Percentiles rank a stretch among this genome's conserved stretches.
These are phyloP conservation scores for Acholoe squamosa DNA, from an alignment of 2,888 invertebrate genomes.

Conservation along the genomic window DNA sequence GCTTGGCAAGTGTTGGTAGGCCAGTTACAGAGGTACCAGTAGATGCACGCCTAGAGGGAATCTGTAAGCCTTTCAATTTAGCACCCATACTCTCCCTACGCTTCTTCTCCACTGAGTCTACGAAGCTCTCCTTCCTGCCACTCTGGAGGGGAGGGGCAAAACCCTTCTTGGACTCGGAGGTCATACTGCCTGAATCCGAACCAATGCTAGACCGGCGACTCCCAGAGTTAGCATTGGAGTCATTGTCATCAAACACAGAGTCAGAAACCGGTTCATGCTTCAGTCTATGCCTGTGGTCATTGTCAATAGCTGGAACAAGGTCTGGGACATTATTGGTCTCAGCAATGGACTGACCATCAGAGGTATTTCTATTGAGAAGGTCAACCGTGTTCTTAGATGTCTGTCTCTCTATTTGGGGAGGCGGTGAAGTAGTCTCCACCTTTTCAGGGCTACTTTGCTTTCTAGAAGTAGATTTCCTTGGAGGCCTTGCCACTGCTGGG, in stretches of 20 bases:
- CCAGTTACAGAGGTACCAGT: conserved; percentile 37
- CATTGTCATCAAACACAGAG: conserved; percentile 45
- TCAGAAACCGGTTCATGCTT: neutral
- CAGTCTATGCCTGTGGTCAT: neutral
- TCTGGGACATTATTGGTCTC: conserved; percentile 36
- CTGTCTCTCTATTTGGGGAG: neutral
- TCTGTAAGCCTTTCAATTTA: conserved; percentile 60
- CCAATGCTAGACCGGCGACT: conserved; percentile 40
- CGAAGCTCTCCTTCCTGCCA: conserved; percentile 53
- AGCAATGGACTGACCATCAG: neutral
- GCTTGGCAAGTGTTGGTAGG: conserved; percentile 33
- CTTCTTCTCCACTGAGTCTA: conserved; percentile 62
- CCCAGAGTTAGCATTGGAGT: neutral
- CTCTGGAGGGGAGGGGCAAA: conserved; percentile 59
- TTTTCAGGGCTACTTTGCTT: neutral
- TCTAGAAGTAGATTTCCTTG: neutral
- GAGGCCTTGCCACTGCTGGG: conserved; percentile 21
- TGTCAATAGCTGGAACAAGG: conserved; percentile 15
- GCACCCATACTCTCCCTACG: conserved; percentile 63
- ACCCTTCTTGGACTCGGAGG: conserved; percentile 14
- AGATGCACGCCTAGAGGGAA: conserved; percentile 23
- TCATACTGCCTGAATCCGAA: conserved; percentile 46
- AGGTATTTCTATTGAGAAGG: conserved; percentile 23
- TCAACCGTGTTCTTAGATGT: neutral
- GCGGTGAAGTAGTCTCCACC: neutral